Base-by-base conservation (phyloP, 2,797 vertebrate genomes). In the Manis crassicaudata region DNA sequence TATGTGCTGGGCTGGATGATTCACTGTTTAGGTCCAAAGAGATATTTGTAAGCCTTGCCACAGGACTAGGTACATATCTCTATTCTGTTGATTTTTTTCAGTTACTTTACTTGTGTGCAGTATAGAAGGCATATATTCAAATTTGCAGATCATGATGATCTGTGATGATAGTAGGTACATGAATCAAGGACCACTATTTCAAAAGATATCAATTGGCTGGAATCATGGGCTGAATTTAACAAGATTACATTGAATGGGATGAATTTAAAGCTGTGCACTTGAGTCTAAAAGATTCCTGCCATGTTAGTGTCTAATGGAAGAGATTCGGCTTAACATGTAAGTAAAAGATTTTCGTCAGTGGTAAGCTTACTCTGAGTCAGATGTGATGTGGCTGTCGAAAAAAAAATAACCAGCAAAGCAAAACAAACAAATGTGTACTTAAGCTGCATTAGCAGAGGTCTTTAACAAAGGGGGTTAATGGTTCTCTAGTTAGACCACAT, bases 51-150 rank as follows among this genome's bases (percentile, higher is more conserved):
- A 76, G 77, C 60, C 25, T 95, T 75, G 67, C 52, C 9, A 27
- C 29, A 88, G 50, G 65, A 60, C 37, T 80, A 35, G 32, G 75
- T 86, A 20, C 13, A 86, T 91, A 27, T 90, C 35, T 70, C 46
- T 85, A 32, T 65, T 85, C 60, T 88, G 58, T 88, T 88, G 27
- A 58, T 65, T 80, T 93, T 63, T 56, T 23, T 89, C 56, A 90
- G 1, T 89, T 90, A 77, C 46, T 40, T 92, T 84, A 88, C 4
- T 46, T 87, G 8, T 73, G 14, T 65, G 58, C 25, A 46, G 6
- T 35, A 35, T 16, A 91, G 67, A 87, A 87, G 58, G 16, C 10
- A 70, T 77, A n/a, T 6, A 79, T 85, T 54, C 13, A 50, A 17
- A 76, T 68, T 37, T 94, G 29, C 32, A 43, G 35, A 20, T 88